Conservation (phyloP, 2,113 vertebrate species). For the Hypomesus transpacificus region DNA sequence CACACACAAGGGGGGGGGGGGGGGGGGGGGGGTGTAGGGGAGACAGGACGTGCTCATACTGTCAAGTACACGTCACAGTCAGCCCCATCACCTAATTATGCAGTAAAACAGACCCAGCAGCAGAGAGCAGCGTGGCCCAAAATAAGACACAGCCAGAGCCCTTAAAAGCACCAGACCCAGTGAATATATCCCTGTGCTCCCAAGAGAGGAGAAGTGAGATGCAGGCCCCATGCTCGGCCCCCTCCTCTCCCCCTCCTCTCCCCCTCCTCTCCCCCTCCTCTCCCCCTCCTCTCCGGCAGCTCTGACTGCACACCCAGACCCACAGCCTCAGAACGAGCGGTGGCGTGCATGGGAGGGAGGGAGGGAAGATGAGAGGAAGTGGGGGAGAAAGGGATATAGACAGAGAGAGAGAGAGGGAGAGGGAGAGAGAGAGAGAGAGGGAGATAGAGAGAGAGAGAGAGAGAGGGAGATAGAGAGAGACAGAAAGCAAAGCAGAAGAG, state of each 20-base stretch:
- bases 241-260: no score
- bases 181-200: slow-evolving; percentile 57
- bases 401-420: no score
- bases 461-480: slow-evolving; percentile 1
- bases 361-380: slow-evolving; percentile 18
- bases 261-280: not conserved
- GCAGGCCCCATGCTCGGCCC: slow-evolving; percentile 25
- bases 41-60: slow-evolving; percentile 67
- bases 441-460: no score
- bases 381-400: not conserved
- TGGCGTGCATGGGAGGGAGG: slow-evolving; percentile 38
- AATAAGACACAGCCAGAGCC: slow-evolving; percentile 56
- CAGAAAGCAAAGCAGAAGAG: slow-evolving; percentile 13
- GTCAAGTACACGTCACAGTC: slow-evolving; percentile 62
- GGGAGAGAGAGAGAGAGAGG: no score
- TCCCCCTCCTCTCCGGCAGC: not conserved
- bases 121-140: slow-evolving; percentile 39
- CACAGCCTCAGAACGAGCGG: slow-evolving; percentile 14
- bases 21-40: slow-evolving; percentile 39
- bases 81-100: slow-evolving; percentile 62
- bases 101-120: slow-evolving; percentile 55
- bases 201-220: slow-evolving; percentile 46
- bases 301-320: not conserved
- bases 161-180: slow-evolving; percentile 44
- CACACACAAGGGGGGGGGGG: no score